Conservation (phyloP, 2,888 invertebrate species). For the Lepas anatifera region DNA sequence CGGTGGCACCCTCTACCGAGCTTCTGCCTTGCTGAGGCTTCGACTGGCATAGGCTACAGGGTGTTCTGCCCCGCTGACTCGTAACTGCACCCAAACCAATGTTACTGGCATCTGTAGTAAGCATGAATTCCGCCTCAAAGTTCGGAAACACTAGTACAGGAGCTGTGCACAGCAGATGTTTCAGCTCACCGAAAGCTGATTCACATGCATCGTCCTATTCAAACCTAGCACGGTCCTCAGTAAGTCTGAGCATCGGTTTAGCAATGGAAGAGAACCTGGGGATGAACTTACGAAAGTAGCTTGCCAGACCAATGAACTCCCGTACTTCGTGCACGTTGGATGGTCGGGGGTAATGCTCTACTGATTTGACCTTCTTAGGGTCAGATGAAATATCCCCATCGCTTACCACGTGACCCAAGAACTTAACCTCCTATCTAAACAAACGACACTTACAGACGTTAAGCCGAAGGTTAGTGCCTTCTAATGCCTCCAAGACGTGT, state of each 20-base stretch:
- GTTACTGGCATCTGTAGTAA: background rate
- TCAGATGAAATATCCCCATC: constrained; percentile 19
- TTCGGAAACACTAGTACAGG: background rate
- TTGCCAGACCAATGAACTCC: background rate
- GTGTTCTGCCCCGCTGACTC: background rate
- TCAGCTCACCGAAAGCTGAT: background rate
- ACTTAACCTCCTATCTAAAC: constrained; percentile 17
- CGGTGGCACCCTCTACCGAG: background rate
- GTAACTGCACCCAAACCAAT: background rate
- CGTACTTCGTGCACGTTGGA: constrained; percentile 19
- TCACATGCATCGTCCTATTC: no score
- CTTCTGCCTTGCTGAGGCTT: background rate
- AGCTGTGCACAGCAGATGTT: background rate
- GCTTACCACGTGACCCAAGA: constrained; percentile 25
- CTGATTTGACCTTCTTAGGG: constrained; percentile 21
- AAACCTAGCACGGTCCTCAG: constrained; percentile 15
- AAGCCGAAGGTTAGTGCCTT: constrained; percentile 24
- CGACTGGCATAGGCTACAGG: background rate
- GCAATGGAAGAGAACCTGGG: constrained; percentile 24
- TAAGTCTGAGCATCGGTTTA: constrained; percentile 21
- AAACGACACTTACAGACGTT: constrained; percentile 26
- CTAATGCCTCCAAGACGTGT: constrained; percentile 24
- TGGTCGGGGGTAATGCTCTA: constrained; percentile 22
- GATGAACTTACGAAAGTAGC: constrained; percentile 26
- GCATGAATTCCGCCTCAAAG: background rate